phyloP scores from a whole-genome alignment of 1,140 invertebrate species.

The Grapholita molesta region DNA sequence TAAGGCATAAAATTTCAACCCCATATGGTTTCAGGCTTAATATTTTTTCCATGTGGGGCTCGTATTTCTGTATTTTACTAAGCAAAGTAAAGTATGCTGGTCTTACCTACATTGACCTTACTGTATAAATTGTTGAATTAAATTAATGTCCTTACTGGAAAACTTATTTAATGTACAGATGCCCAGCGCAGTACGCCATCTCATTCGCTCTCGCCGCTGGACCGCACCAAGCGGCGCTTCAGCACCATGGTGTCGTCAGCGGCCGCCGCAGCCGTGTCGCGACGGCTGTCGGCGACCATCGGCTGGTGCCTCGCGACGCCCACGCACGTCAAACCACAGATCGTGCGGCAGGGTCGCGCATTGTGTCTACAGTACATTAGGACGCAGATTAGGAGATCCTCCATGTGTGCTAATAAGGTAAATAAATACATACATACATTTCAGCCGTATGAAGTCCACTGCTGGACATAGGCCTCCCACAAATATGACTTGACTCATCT shows the following conservation, averaged over 20 bases:
- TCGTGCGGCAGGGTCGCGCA: constrained; percentile 67
- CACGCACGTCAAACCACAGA: constrained; percentile 68
- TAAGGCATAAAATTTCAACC: no score
- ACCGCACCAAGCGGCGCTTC: constrained; percentile 65
- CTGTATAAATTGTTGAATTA: no score
- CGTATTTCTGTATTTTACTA: no score
- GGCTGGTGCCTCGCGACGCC: constrained; percentile 67
- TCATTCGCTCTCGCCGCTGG: constrained; percentile 56
- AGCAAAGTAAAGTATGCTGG: no score
- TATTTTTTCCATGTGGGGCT: no score
- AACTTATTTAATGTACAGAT: not conserved
- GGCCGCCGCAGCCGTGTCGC: constrained; percentile 61
- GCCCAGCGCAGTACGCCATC: constrained; percentile 31
- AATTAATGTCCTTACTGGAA: no score
- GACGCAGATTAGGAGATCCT: constrained; percentile 61
- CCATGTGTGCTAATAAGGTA: constrained; percentile 57
- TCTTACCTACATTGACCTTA: no score
- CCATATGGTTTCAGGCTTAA: no score
- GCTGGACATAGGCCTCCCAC: no score
- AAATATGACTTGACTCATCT: no score
- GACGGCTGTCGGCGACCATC: constrained; percentile 66
- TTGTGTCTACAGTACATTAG: constrained; percentile 70
- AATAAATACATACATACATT: no score
- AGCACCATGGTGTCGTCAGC: constrained; percentile 69
- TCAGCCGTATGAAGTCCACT: no score